phyloP scores from a whole-genome alignment of 2,113 vertebrate genomes.

The Laticauda colubrina region DNA sequence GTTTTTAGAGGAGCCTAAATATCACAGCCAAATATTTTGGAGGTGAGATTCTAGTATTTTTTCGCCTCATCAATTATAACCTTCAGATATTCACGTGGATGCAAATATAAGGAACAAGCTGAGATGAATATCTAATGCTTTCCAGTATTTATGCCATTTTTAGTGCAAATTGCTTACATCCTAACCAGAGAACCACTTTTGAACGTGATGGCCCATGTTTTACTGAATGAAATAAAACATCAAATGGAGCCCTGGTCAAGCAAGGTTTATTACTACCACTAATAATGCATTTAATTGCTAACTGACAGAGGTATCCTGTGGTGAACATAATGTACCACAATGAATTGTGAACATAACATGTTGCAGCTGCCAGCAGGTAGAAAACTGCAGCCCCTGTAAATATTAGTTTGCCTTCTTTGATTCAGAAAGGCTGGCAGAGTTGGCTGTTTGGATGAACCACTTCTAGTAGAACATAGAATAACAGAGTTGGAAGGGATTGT shows the following conservation, averaged over 20 bases:
- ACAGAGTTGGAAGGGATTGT: not conserved
- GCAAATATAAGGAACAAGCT: not conserved
- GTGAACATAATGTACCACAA: conserved; percentile 12
- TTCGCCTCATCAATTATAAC: not conserved
- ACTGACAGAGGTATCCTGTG: conserved; percentile 5
- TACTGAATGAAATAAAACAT: not conserved
- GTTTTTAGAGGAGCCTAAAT: not conserved
- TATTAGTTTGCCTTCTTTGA: conserved; percentile 20
- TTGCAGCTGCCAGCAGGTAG: conserved; percentile 7
- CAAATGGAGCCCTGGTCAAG: not conserved
- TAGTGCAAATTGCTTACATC: not conserved
- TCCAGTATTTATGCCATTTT: not conserved
- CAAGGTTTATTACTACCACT: not conserved
- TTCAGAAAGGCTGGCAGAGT: conserved; percentile 6
- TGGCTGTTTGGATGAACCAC: conserved; percentile 21
- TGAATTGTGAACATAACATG: conserved; percentile 17
- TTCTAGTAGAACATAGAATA: not conserved
- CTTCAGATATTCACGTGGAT: not conserved
- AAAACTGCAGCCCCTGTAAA: conserved; percentile 11
- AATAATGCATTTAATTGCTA: conserved; percentile 12
- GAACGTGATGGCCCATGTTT: not conserved
- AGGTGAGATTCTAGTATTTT: not conserved
- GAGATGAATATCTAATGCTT: not conserved
- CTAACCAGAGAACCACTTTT: not conserved
- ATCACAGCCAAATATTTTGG: not conserved